A percentile compares a stretch with the other conserved stretches of the same genome.
Conservation (phyloP, 1,140 invertebrate species). For the Plectrocnemia conspersa region DNA sequence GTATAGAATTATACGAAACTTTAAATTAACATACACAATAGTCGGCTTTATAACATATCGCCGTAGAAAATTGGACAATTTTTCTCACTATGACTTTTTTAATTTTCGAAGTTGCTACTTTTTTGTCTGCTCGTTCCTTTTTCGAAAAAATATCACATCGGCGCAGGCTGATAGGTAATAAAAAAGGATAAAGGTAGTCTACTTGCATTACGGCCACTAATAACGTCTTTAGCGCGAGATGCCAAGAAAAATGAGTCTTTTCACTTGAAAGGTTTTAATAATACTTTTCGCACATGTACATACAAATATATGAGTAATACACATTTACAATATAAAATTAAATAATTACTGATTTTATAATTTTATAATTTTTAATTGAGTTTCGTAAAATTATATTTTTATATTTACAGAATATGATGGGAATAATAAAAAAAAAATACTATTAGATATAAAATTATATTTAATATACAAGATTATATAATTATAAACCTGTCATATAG, state of each 20-base stretch:
- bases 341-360: too few species aligned
- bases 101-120: slow-evolving; percentile 28
- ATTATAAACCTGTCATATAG: too few species aligned
- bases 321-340: too few species aligned
- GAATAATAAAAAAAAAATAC: too few species aligned
- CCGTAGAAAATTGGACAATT: slow-evolving; percentile 25
- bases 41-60: not conserved
- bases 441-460: too few species aligned
- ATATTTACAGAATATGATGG: too few species aligned
- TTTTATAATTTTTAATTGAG: too few species aligned
- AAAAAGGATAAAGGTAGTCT: slow-evolving; percentile 24
- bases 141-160: not conserved
- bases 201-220: slow-evolving; percentile 16
- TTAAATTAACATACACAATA: not conserved
- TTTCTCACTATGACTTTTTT: slow-evolving; percentile 23
- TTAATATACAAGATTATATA: too few species aligned
- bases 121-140: slow-evolving; percentile 3
- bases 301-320: too few species aligned
- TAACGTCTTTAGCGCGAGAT: slow-evolving; percentile 18
- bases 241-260: slow-evolving; percentile 17
- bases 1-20: not conserved
- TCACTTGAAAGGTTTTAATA: slow-evolving; percentile 10
- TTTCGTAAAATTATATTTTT: too few species aligned
- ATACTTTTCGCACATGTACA: too few species aligned
- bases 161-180: slow-evolving; percentile 17